Conservation (phyloP, 1,140 invertebrate species). For the Zaprionus taronus region DNA sequence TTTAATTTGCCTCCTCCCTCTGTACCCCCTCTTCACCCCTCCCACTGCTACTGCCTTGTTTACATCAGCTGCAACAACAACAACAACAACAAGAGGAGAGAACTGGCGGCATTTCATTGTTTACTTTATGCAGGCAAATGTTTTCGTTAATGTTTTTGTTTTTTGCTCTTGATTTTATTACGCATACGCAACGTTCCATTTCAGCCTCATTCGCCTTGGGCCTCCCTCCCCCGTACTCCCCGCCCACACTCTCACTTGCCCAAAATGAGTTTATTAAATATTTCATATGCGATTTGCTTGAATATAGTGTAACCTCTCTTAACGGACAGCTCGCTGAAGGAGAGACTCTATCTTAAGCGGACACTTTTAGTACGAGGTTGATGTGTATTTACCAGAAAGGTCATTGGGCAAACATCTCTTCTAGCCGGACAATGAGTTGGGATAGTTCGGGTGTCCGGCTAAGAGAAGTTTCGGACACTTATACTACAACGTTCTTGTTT, state of each 20-base stretch:
- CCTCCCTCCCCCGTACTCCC: background rate
- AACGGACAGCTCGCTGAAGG: too few species aligned
- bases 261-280: conserved; percentile 65
- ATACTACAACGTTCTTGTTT: too few species aligned
- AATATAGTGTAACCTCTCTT: too few species aligned
- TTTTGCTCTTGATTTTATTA: conserved; percentile 72
- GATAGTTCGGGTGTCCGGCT: too few species aligned
- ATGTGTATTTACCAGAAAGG: too few species aligned
- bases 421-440: too few species aligned
- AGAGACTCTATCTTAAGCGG: too few species aligned
- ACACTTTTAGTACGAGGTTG: too few species aligned
- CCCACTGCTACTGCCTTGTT: background rate
- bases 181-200: conserved; percentile 33
- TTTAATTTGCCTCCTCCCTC: conserved; percentile 62
- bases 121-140: conserved; percentile 48
- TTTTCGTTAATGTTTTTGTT: conserved; percentile 70
- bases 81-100: background rate
- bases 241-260: conserved; percentile 57
- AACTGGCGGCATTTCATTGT: conserved; percentile 15
- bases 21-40: background rate
- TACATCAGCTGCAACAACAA: conserved; percentile 18
- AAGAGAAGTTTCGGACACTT: too few species aligned
- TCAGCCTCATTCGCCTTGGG: background rate
- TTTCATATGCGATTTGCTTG: conserved; percentile 43
- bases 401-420: too few species aligned